Conservation (phyloP, 2,888 invertebrate genomes). For the Stomorhina lunata region DNA sequence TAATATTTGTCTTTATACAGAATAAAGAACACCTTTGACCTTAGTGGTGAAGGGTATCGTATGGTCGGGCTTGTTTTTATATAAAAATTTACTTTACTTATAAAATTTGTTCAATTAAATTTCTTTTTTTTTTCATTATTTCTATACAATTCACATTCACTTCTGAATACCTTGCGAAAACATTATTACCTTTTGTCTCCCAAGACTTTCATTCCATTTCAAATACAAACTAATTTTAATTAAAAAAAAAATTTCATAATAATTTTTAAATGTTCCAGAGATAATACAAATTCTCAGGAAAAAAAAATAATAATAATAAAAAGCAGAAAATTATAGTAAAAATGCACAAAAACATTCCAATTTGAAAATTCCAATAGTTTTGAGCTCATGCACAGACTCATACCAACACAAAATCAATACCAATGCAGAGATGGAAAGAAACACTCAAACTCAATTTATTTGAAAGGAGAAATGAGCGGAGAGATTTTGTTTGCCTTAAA, state of each 20-base stretch:
- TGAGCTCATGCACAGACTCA: neutral
- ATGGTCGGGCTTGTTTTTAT: too few species aligned
- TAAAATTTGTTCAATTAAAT: too few species aligned
- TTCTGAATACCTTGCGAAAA: neutral
- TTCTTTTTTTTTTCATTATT: too few species aligned
- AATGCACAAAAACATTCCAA: neutral
- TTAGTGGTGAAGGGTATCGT: too few species aligned
- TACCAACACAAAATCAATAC: neutral
- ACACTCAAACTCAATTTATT: constrained; percentile 28
- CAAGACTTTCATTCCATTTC: neutral
- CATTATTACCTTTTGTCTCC: neutral
- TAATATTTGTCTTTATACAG: too few species aligned
- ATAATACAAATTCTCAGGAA: neutral
- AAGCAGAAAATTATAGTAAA: constrained; percentile 3
- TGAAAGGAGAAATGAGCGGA: constrained; percentile 39
- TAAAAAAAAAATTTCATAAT: constrained; percentile 2
- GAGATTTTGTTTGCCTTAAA: too few species aligned
- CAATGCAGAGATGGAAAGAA: constrained; percentile 2
- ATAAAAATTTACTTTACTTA: too few species aligned
- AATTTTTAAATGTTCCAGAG: constrained; percentile 1
- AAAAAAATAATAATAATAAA: too few species aligned
- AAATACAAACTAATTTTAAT: neutral
- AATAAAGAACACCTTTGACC: too few species aligned
- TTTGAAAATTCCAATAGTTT: constrained; percentile 13
- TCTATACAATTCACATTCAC: neutral